Conservation (phyloP, 2,888 invertebrate species). For the Campoletis raptor region DNA sequence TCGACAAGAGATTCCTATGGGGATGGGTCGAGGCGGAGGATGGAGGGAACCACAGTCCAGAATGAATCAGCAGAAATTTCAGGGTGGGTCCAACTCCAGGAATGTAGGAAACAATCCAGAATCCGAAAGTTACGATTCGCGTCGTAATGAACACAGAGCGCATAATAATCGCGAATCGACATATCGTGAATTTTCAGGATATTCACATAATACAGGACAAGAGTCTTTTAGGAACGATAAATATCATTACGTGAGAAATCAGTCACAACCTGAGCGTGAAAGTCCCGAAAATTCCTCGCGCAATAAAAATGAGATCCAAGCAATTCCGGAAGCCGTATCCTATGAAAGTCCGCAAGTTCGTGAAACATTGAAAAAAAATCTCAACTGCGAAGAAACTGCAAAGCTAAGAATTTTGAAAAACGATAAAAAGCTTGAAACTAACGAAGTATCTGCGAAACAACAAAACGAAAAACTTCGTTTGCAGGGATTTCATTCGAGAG, state of each 20-base stretch:
- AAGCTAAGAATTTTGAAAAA: not conserved
- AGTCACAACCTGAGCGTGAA: not conserved
- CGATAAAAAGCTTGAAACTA: not conserved
- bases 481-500: constrained; percentile 11
- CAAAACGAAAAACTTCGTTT: not conserved
- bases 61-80: not conserved
- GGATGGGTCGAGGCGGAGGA: constrained; percentile 72
- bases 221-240: not conserved
- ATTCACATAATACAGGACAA: not conserved
- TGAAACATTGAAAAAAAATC: not conserved
- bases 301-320: not conserved
- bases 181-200: not conserved
- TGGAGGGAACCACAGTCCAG: constrained; percentile 65
- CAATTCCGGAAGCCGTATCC: not conserved
- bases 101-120: not conserved
- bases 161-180: not conserved
- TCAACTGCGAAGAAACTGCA: not conserved
- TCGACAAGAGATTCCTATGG: constrained; percentile 68
- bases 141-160: not conserved
- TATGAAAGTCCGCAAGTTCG: not conserved
- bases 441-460: not conserved
- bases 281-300: not conserved
- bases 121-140: not conserved
- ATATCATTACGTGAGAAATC: not conserved
- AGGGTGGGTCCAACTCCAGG: not conserved